These are phyloP conservation scores for Oncopodura yosiiana DNA, from an alignment of 1,140 invertebrate genomes.

Conservation along the genomic window DNA sequence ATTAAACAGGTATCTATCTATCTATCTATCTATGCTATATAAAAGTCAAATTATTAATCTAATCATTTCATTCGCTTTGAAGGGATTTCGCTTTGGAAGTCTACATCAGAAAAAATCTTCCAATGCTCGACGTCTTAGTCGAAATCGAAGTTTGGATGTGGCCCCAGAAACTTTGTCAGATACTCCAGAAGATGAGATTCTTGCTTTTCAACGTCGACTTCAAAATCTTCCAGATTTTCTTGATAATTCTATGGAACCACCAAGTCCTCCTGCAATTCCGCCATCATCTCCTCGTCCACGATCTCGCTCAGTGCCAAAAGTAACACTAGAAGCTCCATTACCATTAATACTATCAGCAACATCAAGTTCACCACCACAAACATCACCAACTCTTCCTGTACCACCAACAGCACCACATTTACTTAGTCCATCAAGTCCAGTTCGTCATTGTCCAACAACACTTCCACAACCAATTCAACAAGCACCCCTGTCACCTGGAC, in stretches of 20 bases:
- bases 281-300: slow-evolving; percentile 40
- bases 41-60: background rate
- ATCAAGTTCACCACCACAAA: slow-evolving; percentile 28
- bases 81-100: slow-evolving; percentile 34
- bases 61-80: background rate
- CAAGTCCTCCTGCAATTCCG: slow-evolving; percentile 36
- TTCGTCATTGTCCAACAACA: slow-evolving; percentile 32
- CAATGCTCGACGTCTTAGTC: slow-evolving; percentile 21
- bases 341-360: slow-evolving; percentile 39
- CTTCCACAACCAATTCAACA: slow-evolving; percentile 32
- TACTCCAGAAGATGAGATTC: slow-evolving; percentile 45
- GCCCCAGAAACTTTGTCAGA: slow-evolving; percentile 35
- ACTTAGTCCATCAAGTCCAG: slow-evolving; percentile 36
- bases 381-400: slow-evolving; percentile 37
- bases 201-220: slow-evolving; percentile 46
- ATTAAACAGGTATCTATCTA: slow-evolving; percentile 36
- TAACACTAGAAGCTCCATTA: slow-evolving; percentile 43
- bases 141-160: slow-evolving; percentile 32
- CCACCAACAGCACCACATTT: slow-evolving; percentile 36
- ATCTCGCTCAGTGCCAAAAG: slow-evolving; percentile 46
- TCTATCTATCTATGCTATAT: too few relatives aligned
- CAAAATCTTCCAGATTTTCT: slow-evolving; percentile 47
- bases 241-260: slow-evolving; percentile 31
- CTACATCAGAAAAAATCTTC: slow-evolving; percentile 28
- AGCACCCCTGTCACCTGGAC: slow-evolving; percentile 22